phyloP scores from a whole-genome alignment of 2,113 vertebrate genomes.

The Oncorhynchus tshawytscha region DNA sequence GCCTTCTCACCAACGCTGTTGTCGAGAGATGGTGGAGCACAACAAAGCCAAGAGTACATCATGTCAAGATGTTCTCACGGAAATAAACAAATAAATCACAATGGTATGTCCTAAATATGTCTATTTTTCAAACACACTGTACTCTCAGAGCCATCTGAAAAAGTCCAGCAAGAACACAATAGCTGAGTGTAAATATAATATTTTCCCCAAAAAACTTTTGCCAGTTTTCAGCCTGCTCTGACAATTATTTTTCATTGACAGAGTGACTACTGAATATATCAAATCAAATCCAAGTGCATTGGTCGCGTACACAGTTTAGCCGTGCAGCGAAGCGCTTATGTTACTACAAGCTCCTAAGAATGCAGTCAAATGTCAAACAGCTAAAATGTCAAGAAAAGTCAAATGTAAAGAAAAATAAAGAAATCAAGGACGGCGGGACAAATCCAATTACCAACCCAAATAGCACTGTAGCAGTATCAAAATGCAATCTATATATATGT shows the following conservation, averaged over 20 bases:
- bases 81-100: conserved; percentile 26
- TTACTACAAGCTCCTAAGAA: no score
- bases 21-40: conserved; percentile 3
- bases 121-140: conserved; percentile 14
- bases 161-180: conserved; percentile 14
- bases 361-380: no score
- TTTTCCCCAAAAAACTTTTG: not conserved
- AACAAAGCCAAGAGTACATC: conserved; percentile 28
- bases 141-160: conserved; percentile 8
- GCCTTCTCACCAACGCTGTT: not conserved
- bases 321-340: no score
- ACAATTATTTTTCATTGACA: not conserved
- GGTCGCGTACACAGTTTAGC: no score
- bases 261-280: not conserved
- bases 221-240: not conserved
- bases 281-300: not conserved
- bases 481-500: no score
- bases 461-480: no score
- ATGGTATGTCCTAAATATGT: conserved; percentile 37
- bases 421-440: no score
- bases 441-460: no score
- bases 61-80: conserved; percentile 2
- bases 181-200: not conserved
- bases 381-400: no score
- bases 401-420: no score